Base-by-base conservation (phyloP, 2,113 vertebrate genomes). In the Eudorcas thomsonii region DNA sequence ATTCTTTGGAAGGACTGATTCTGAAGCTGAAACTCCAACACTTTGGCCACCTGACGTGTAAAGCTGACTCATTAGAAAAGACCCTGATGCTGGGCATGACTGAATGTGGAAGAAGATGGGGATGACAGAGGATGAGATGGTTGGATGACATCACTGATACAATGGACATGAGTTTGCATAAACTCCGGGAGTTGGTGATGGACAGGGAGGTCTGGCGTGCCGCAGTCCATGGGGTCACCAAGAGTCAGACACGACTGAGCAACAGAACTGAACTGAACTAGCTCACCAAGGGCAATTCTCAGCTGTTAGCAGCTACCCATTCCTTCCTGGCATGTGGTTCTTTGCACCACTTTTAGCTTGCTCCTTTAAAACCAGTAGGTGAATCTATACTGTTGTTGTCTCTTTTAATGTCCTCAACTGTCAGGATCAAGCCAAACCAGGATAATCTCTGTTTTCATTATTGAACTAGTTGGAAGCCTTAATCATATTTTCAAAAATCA, bases 191-290 rank as follows among this genome's bases (percentile, higher is more conserved):
- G 67, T 12, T 39, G n/a, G 19, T 23, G n/a, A 71, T 39, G 67
- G 67, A 71, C n/a, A 71, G n/a, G n/a, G 67, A 71, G n/a, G n/a
- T 21, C 10, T 71, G 67, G 19, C 5, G 0, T 71, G 10, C n/a
- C 12, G n/a, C n/a, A 39, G n/a, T 39, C 19, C 67, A 71, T 23
- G 19, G 19, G 10, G 10, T 71, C n/a, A 23, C 19, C 36, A 36
- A 71, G n/a, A 39, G n/a, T 71, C 17, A 0, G 19, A 23, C 19
- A 39, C 0, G 2, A 71, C n/a, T 23, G n/a, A 71, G 19, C 0
- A 1, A 39, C 10, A 39, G 10, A 39, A 71, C n/a, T 71, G 10
- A 39, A 39, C 1, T 71, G 19, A 71, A 39, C 67, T 55, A 30
- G 8, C 43, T 14, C 23, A 23, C 3, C 12, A 91, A 82, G 2